Evolutionary conservation across 2,113 vertebrate genomes (phyloP).

Genomic region (Pipa parva): DNA sequence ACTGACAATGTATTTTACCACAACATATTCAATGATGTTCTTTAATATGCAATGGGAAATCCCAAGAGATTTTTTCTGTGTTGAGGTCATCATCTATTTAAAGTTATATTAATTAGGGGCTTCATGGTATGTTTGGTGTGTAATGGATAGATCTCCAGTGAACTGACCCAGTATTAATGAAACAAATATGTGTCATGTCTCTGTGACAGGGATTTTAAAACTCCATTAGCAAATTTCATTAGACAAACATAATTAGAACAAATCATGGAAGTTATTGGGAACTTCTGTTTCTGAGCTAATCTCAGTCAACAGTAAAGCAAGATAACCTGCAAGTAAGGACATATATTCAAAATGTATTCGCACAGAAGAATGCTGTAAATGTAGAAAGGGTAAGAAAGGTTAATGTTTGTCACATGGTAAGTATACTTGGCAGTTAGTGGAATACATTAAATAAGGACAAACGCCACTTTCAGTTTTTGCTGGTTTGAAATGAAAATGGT

Average conservation of each 20-base stretch:
- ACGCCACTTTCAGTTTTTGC: no score
- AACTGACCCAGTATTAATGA: conserved; percentile 24
- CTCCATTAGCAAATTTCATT: conserved; percentile 24
- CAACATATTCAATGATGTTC: conserved; percentile 17
- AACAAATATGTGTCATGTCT: conserved; percentile 15
- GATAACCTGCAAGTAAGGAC: no score
- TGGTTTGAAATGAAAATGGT: no score
- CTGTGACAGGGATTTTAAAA: conserved; percentile 14
- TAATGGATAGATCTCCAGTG: conserved; percentile 3
- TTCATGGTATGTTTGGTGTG: not conserved
- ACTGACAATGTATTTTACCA: not conserved
- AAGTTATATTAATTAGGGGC: conserved; percentile 11
- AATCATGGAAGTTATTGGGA: no score
- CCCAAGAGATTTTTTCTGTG: not conserved
- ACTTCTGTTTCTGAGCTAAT: no score
- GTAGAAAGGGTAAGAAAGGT: no score
- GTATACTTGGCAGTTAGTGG: no score
- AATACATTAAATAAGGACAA: no score
- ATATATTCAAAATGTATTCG: no score
- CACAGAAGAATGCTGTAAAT: no score
- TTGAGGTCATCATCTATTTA: conserved; percentile 1
- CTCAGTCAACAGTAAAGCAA: no score
- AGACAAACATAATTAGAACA: conserved; percentile 12
- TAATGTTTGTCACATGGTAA: no score
- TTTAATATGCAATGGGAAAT: not conserved